Conservation (phyloP, 2,797 vertebrate species). For the Lerista edwardsae region DNA sequence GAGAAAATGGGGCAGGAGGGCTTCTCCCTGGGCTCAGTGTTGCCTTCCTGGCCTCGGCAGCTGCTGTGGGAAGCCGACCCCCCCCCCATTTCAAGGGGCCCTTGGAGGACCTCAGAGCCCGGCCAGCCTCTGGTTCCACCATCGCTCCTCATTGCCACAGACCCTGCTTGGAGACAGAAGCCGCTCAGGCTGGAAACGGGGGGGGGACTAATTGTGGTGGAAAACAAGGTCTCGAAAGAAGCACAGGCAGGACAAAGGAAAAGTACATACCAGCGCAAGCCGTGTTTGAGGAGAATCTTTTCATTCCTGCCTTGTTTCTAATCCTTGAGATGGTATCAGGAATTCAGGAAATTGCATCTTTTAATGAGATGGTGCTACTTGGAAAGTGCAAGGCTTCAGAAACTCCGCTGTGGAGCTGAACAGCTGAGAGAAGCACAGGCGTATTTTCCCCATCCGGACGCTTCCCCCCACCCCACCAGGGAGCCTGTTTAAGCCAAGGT, state of each 20-base stretch:
- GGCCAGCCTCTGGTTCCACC: neutral
- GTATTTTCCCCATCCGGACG: neutral
- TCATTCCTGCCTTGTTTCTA: slow-evolving; percentile 11
- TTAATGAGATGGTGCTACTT: slow-evolving; percentile 25
- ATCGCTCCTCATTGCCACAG: neutral
- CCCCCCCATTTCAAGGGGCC: no score
- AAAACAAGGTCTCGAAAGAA: neutral
- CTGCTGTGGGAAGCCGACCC: no score
- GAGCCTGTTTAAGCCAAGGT: neutral
- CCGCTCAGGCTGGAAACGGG: neutral
- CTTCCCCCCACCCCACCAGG: neutral
- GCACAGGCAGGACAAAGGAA: neutral
- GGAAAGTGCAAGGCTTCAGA: slow-evolving; percentile 20
- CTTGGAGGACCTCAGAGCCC: no score
- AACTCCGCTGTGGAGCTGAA: slow-evolving; percentile 11
- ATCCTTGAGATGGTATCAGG: slow-evolving; percentile 28
- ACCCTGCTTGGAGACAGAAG: neutral
- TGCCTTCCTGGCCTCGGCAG: no score
- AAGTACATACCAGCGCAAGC: neutral
- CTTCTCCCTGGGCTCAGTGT: no score
- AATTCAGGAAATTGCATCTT: slow-evolving; percentile 43
- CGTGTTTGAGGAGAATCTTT: neutral
- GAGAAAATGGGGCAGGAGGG: no score
- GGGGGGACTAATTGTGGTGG: neutral
- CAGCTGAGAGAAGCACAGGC: slow-evolving; percentile 3